These are phyloP conservation scores for Oxytorus armatus DNA, from an alignment of 2,888 invertebrate species.

Conservation along the genomic window DNA sequence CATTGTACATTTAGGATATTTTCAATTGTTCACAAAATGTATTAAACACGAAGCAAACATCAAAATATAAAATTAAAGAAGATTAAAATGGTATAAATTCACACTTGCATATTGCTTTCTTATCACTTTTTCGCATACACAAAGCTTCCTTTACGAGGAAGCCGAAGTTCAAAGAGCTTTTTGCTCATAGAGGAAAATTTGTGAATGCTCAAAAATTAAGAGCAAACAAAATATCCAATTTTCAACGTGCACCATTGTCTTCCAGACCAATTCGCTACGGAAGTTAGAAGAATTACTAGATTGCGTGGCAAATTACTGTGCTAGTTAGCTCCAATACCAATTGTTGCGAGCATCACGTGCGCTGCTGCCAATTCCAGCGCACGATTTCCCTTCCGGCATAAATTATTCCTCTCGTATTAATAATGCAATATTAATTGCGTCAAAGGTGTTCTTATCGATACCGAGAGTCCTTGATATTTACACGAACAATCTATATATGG, in stretches of 20 bases:
- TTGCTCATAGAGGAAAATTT: too few species aligned
- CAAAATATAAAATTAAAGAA: too few species aligned
- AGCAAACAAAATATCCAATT: background rate
- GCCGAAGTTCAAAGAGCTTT: too few species aligned
- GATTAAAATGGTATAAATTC: too few species aligned
- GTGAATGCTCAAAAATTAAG: too few species aligned
- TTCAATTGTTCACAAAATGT: too few species aligned
- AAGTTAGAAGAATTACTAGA: background rate
- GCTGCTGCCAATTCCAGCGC: background rate
- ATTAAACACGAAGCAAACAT: too few species aligned
- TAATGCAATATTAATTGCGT: slow-evolving; percentile 41
- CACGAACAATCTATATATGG: background rate
- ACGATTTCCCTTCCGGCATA: slow-evolving; percentile 28
- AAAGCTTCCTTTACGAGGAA: too few species aligned
- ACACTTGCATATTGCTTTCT: too few species aligned
- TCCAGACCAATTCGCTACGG: background rate
- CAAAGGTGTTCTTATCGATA: slow-evolving; percentile 30
- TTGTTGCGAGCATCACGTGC: slow-evolving; percentile 4
- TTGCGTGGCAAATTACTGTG: background rate
- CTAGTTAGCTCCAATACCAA: background rate
- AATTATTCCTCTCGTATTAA: background rate
- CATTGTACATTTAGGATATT: too few species aligned
- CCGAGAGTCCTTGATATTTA: slow-evolving; percentile 55
- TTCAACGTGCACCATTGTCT: background rate
- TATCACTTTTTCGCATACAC: too few species aligned